Evolutionary conservation across 2,888 invertebrate genomes (phyloP).

Genomic region (Unio delphinus): DNA sequence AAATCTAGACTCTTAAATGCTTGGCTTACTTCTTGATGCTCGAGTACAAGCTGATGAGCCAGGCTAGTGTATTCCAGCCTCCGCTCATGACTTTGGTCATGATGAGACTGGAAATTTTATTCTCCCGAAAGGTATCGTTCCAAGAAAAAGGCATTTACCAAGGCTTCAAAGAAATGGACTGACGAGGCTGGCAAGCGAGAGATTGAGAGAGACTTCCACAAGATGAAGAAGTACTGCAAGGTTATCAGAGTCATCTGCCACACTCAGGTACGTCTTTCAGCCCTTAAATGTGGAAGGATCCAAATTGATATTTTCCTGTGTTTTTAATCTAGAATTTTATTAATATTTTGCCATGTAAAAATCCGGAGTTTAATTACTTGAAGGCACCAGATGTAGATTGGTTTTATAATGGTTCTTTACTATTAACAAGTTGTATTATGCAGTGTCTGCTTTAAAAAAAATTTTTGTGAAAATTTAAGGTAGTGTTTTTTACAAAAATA

Average conservation of each 20-base stretch:
- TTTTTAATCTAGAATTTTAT: neutral
- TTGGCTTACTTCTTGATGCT: no score
- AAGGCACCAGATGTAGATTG: no score
- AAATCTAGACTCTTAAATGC: no score
- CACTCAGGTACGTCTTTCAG: conserved; percentile 83
- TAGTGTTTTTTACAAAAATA: no score
- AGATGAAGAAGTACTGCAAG: conserved; percentile 98
- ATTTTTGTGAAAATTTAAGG: no score
- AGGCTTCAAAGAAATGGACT: conserved; percentile 98
- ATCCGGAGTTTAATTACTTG: no score
- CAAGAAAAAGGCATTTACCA: conserved; percentile 99
- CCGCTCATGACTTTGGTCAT: conserved; percentile 25
- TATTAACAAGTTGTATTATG: no score
- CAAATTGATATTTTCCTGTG: neutral
- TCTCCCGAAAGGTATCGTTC: conserved; percentile 90
- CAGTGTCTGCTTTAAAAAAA: no score
- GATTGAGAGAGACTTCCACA: conserved; percentile 96
- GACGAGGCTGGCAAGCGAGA: conserved; percentile 97
- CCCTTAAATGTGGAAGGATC: neutral
- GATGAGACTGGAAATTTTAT: conserved; percentile 39
- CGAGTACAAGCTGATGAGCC: no score
- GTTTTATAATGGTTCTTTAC: no score
- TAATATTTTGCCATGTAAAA: neutral
- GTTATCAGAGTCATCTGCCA: conserved; percentile 97
- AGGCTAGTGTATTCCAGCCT: conserved; percentile 9